phyloP scores from a whole-genome alignment of 2,888 invertebrate species.

The Cantharis lateralis region DNA sequence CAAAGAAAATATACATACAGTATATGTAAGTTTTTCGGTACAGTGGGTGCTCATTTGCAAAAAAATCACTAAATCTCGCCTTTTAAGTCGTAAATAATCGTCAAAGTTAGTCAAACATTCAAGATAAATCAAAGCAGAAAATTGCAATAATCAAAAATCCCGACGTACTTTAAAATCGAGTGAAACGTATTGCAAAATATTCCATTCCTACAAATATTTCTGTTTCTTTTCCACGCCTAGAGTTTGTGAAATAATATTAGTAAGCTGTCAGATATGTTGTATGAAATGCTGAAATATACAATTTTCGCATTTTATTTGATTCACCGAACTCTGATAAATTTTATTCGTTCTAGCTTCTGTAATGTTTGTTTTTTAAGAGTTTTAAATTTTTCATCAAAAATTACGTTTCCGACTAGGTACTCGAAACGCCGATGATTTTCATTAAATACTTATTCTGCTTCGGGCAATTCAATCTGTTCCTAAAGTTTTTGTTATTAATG shows the following conservation, averaged over 20 bases:
- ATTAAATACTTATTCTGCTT: neutral
- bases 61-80: slow-evolving; percentile 4
- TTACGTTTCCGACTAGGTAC: slow-evolving; percentile 9
- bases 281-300: slow-evolving; percentile 21
- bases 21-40: neutral
- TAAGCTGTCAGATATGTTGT: neutral
- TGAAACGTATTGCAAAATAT: slow-evolving; percentile 7
- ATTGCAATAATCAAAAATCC: slow-evolving; percentile 29
- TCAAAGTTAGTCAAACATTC: slow-evolving; percentile 22
- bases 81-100: slow-evolving; percentile 26
- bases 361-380: slow-evolving; percentile 23
- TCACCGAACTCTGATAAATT: slow-evolving; percentile 36
- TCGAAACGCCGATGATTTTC: neutral
- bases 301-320: slow-evolving; percentile 35
- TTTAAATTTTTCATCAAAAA: slow-evolving; percentile 12
- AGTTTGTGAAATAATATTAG: neutral
- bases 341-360: slow-evolving; percentile 25
- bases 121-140: slow-evolving; percentile 27
- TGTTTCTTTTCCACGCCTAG: slow-evolving; percentile 5
- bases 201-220: neutral
- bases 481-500: neutral
- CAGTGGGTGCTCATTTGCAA: neutral
- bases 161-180: slow-evolving; percentile 22
- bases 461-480: neutral
- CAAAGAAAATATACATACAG: neutral